Base-by-base conservation (phyloP, 2,113 vertebrate species). In the Archocentrus centrarchus region DNA sequence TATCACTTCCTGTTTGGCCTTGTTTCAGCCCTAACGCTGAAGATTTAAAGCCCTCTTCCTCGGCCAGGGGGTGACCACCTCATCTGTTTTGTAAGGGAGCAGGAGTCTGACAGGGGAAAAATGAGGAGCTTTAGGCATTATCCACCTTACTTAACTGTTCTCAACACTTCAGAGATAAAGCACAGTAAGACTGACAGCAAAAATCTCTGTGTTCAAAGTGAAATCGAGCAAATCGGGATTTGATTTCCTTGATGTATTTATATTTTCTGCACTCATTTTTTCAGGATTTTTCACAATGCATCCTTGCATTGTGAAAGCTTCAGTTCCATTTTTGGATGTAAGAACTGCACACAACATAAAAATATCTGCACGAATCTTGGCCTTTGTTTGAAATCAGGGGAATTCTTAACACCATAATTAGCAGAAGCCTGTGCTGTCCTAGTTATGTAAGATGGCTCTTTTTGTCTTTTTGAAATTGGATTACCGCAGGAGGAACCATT, bases 401-500 rank as follows among this genome's bases (percentile, higher is more conserved):
- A 57, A 79, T 89, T 82, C 78, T 88, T 91, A 80, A 86, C 84
- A 75, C 87, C 75, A 79, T 93, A 93, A 94, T 93, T 93, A 94
- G 87, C 80, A 81, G 80, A 91, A 89, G 86, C 85, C 86, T 11
- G 62, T 61, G 82, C 88, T 89, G 90, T 85, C 91, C 93, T 85
- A 86, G 92, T 94, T 94, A 91, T 60, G 59, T 92, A 94, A 94
- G 89, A 89, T 4, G 17, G 44, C 75, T 89, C 78, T 90, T 94
- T 94, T 92, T 93, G 89, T 93, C 90, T 92, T 90, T 73, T 87
- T 90, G 82, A 92, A 94, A 94, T 93, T 89, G 86, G 91, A 94
- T 95, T 92, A 91, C 63, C 47, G 62, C 84, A 86, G 85, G 82
- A 91, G 78, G 73, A 90, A 83, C 81, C 80, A 75, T 89, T 88